Percentiles rank a stretch among this genome's conserved stretches.
Conservation (phyloP, 2,797 vertebrate genomes). For the Notolepis coatsorum region DNA sequence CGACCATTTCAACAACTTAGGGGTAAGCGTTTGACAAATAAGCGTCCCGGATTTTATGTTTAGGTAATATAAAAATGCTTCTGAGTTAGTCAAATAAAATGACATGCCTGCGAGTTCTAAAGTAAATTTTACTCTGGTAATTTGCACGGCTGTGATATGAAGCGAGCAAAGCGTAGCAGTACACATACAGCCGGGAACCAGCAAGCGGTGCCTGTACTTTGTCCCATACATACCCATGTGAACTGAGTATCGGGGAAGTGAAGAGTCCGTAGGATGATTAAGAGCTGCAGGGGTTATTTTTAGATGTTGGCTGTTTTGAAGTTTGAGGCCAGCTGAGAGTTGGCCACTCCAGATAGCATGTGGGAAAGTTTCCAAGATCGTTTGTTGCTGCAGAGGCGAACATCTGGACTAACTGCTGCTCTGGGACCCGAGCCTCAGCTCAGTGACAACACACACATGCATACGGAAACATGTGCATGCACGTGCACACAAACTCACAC, state of each 20-base stretch:
- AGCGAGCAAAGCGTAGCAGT: no score
- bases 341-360: constrained; percentile 73
- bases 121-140: no score
- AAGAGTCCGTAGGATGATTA: constrained; percentile 58
- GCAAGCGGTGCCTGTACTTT: neutral
- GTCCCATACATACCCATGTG: constrained; percentile 6
- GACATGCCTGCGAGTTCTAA: no score
- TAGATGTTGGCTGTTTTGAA: constrained; percentile 74
- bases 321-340: constrained; percentile 61
- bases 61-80: no score
- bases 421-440: constrained; percentile 62
- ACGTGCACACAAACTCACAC: constrained; percentile 25
- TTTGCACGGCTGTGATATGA: neutral
- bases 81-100: no score
- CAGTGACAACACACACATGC: constrained; percentile 45
- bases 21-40: no score
- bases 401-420: constrained; percentile 76
- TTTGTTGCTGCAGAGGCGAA: constrained; percentile 72
- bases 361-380: constrained; percentile 79
- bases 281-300: constrained; percentile 70
- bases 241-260: constrained; percentile 40
- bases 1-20: no score
- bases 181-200: no score
- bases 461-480: constrained; percentile 25
- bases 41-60: no score